A percentile compares a stretch with the other conserved stretches of the same genome.
Evolutionary conservation across 2,797 vertebrate species (phyloP).

Genomic region (Rallus crepitans): DNA sequence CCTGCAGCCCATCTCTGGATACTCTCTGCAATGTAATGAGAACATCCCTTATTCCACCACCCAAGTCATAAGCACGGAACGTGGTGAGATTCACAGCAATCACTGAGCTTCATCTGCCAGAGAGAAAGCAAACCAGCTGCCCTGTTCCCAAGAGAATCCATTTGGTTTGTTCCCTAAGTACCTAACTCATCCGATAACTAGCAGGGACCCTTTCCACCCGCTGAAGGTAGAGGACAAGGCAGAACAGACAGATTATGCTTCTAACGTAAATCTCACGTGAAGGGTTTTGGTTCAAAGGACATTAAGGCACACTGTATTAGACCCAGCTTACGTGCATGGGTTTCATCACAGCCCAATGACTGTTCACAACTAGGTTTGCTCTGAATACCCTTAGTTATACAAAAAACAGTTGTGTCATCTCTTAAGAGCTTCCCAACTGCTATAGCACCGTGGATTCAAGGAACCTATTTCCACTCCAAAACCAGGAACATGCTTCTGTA

Average conservation of each 20-base stretch:
- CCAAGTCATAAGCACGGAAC: background rate
- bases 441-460: background rate
- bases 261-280: background rate
- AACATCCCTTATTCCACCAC: background rate
- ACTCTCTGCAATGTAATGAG: background rate
- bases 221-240: background rate
- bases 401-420: background rate
- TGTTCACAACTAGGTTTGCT: background rate
- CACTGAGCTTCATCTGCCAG: background rate
- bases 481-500: rapidly evolving
- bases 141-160: background rate
- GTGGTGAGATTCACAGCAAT: background rate
- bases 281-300: background rate
- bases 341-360: background rate
- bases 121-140: background rate
- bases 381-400: too few species aligned
- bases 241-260: background rate
- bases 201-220: background rate
- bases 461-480: background rate
- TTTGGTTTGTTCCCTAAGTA: background rate
- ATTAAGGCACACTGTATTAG: background rate
- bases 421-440: background rate
- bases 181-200: background rate
- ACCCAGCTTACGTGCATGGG: background rate
- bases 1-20: background rate